Conservation (phyloP, 2,888 invertebrate genomes). For the Lacanobia wlatinum region DNA sequence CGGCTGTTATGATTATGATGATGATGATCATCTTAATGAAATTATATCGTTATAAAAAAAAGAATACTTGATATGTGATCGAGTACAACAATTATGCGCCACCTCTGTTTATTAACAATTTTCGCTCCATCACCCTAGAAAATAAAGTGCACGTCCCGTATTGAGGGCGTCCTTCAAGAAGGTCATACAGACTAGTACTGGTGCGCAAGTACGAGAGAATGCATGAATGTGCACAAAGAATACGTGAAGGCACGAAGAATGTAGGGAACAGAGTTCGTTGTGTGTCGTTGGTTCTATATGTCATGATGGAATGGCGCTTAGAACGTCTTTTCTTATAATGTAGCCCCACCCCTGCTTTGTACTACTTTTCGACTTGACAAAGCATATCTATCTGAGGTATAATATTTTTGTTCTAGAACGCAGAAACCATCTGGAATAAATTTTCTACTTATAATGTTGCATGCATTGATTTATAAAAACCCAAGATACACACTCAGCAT, state of each 20-base stretch:
- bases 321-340: neutral
- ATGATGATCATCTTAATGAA: too few species aligned
- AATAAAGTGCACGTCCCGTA: slow-evolving; percentile 36
- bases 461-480: too few species aligned
- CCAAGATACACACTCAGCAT: too few species aligned
- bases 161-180: slow-evolving; percentile 48
- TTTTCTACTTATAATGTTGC: too few species aligned
- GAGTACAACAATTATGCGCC: neutral
- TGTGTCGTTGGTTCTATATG: slow-evolving; percentile 3
- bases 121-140: slow-evolving; percentile 18
- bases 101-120: slow-evolving; percentile 5
- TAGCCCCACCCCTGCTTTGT: neutral
- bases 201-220: slow-evolving; percentile 22
- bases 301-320: neutral
- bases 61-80: neutral
- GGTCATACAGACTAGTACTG: slow-evolving; percentile 28
- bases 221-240: slow-evolving; percentile 16
- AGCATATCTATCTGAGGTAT: too few species aligned
- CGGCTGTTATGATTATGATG: too few species aligned
- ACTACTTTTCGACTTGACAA: neutral
- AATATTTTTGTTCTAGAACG: too few species aligned
- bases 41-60: too few species aligned
- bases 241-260: neutral
- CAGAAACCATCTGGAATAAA: too few species aligned
- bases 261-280: neutral